Evolutionary conservation across 2,113 vertebrate genomes (phyloP), one percentile per base, ranked within the genome.

Genomic region (Athene cunicularia): DNA sequence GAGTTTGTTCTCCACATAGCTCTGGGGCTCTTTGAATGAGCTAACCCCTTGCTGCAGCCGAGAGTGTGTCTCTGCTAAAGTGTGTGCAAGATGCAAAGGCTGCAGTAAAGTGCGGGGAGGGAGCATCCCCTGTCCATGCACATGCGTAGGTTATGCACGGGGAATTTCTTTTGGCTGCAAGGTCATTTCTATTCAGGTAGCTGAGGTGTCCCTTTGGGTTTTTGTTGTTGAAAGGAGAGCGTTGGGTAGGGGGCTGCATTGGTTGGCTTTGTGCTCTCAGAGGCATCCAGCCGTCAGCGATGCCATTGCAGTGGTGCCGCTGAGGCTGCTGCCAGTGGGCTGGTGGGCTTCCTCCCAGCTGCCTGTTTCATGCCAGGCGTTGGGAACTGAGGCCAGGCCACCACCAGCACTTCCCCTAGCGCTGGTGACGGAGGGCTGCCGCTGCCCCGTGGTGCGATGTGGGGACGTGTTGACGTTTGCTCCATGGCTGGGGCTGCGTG

Each of bases 81-180:
- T 1, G 0, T 28, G 41, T 22, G 64, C 12, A 33, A 2, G 6
- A 9, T 3, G 24, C 15, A 5, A 13, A 14, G n/a, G 52, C 32
- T 39, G 28, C 63, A 8, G 24, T 3, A 2, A 8, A 24, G 35
- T 32, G 24, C 58, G 49, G 18, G 10, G 15, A 67, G 49, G 60
- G 26, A 52, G 22, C 41, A 8, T 39, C 13, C 28, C 18, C 41
- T 11, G 47, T 11, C 7, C 7, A 0, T 17, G 35, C 9, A 4
- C 19, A 8, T 1, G 0, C 2, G 1, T 39, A 5, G 30, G 11
- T 35, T 63, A 20, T 43, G 35, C 66, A 8, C 14, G 2, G 1
- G 35, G 14, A 24, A 23, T 11, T 35, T 39, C 28, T 47, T 8
- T 3, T 45, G 75, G 32, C 55, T 47, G 13, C 8, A 5, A 11